Conservation (phyloP, 2,797 vertebrate genomes). For the Nyctibius grandis region DNA sequence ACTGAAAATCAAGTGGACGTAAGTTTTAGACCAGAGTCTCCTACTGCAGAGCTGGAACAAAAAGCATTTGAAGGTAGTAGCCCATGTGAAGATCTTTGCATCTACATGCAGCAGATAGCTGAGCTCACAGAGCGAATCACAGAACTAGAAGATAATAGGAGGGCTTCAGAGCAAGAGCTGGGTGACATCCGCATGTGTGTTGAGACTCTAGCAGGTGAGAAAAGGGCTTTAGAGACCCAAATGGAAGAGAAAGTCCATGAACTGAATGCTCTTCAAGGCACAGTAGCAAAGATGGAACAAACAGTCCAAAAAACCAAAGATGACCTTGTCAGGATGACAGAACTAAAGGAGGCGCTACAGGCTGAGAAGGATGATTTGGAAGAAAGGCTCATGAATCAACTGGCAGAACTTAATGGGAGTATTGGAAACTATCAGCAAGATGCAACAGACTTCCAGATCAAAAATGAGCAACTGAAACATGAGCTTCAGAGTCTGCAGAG, state of each 20-base stretch:
- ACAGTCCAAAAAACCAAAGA: conserved; percentile 67
- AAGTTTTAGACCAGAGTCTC: not conserved
- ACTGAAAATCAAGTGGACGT: not conserved
- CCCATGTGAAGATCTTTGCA: conserved; percentile 14
- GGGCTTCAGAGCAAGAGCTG: conserved; percentile 47
- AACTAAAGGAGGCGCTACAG: conserved; percentile 75
- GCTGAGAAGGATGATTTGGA: conserved; percentile 94
- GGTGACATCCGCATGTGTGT: not conserved
- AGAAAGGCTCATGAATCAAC: conserved; percentile 95
- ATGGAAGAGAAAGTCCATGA: conserved; percentile 71
- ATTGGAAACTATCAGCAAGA: conserved; percentile 97
- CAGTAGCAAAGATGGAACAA: conserved; percentile 47
- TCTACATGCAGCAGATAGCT: conserved; percentile 45
- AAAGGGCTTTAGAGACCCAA: conserved; percentile 67
- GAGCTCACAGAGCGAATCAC: conserved; percentile 62
- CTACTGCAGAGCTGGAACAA: not conserved
- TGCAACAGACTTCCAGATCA: conserved; percentile 79
- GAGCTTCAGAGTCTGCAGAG: conserved; percentile 77
- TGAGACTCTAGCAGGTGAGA: conserved; percentile 64
- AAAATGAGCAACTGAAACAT: conserved; percentile 70
- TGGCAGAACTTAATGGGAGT: conserved; percentile 97
- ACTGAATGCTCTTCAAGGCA: conserved; percentile 65
- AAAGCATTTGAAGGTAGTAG: not conserved
- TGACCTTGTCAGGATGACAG: conserved; percentile 77
- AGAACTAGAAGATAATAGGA: conserved; percentile 62